phyloP scores from a whole-genome alignment of 2,888 invertebrate genomes.

The Argyresthia albistria region DNA sequence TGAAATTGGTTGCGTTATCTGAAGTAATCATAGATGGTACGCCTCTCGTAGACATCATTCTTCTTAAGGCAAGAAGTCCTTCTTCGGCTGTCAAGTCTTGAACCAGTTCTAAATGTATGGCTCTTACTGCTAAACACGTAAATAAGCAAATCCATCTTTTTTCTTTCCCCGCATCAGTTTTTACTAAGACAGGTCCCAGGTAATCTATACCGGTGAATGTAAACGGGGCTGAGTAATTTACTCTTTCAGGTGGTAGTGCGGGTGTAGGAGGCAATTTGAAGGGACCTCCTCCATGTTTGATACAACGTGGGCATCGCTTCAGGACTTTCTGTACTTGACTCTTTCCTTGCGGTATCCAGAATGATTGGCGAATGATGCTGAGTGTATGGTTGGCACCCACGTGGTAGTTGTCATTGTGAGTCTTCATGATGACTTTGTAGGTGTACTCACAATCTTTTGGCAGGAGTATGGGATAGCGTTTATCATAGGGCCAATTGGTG shows the following conservation, averaged over 20 bases:
- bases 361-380: constrained; percentile 9
- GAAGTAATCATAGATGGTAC: constrained; percentile 9
- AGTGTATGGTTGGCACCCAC: constrained; percentile 12
- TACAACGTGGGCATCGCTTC: constrained; percentile 11
- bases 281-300: constrained; percentile 17
- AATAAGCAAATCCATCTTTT: constrained; percentile 14
- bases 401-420: constrained; percentile 12
- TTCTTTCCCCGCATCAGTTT: not conserved
- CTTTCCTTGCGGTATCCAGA: constrained; percentile 15
- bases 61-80: constrained; percentile 13
- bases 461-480: constrained; percentile 7
- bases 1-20: constrained; percentile 15
- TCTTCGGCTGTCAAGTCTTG: constrained; percentile 16
- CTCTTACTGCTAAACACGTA: constrained; percentile 16
- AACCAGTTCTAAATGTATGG: constrained; percentile 17
- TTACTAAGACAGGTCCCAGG: constrained; percentile 11
- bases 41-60: constrained; percentile 10
- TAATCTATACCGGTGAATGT: constrained; percentile 14
- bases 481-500: constrained; percentile 7
- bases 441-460: constrained; percentile 11
- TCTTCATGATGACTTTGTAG: constrained; percentile 6
- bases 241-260: constrained; percentile 15
- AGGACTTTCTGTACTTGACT: constrained; percentile 10
- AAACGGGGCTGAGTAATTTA: constrained; percentile 12
- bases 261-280: constrained; percentile 15